phyloP scores from a whole-genome alignment of 2,113 vertebrate species.

The Pterocles burchelli region DNA sequence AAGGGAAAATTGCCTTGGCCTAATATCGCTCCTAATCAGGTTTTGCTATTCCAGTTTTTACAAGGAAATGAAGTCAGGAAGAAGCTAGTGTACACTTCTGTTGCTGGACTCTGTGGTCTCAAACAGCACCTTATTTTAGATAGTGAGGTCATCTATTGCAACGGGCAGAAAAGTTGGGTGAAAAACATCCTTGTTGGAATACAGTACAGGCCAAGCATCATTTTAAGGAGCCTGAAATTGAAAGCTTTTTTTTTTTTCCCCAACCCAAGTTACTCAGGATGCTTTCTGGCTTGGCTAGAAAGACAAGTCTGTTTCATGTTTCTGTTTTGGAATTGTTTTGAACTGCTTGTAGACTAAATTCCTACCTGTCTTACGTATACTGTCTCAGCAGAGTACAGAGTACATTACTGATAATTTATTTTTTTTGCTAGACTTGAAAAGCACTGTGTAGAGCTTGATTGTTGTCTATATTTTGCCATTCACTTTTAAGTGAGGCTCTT shows the following conservation, averaged over 20 bases:
- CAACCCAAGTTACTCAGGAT: background rate
- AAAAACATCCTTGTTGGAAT: background rate
- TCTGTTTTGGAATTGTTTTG: background rate
- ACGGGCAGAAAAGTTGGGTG: background rate
- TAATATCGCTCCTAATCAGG: conserved; percentile 4
- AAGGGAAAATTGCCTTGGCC: background rate
- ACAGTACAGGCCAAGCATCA: background rate
- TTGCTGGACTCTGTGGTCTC: background rate
- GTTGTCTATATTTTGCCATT: background rate
- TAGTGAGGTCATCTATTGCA: background rate
- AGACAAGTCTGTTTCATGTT: background rate
- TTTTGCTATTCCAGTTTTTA: background rate
- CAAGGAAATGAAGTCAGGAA: background rate
- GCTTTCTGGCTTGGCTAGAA: conserved; percentile 12
- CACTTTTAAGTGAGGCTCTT: conserved; percentile 19
- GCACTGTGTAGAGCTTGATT: background rate
- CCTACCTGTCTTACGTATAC: background rate
- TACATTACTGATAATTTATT: background rate
- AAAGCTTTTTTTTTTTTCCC: background rate
- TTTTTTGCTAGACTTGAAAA: conserved; percentile 3
- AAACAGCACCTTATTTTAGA: background rate
- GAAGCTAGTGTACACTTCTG: background rate
- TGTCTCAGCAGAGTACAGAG: background rate
- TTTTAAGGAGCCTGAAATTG: background rate
- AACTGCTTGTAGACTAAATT: background rate